Base-by-base conservation (phyloP, 2,797 vertebrate genomes). In the Acrossocheilus wenchowensis region DNA sequence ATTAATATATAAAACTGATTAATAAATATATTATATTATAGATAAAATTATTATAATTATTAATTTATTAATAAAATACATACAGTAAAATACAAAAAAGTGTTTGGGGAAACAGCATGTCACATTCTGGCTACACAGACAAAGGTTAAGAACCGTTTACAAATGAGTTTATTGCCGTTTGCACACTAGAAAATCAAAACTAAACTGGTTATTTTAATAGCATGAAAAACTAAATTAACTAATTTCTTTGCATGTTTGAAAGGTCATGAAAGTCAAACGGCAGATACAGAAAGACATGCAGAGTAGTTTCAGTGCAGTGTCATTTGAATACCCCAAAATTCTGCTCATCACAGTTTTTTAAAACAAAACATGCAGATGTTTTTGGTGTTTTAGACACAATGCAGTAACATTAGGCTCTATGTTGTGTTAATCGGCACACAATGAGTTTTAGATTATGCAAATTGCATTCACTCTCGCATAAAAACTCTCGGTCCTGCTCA, bases 391-490 rank as follows among this genome's bases (percentile, higher is more conserved):
- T 78, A n/a, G 9, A 52, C 12, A 83, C 50, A 78, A 71, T 45
- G 57, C 14, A 30, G 11, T 10, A 72, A 48, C 30, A 45, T 36
- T 78, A 69, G 60, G 77, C 50, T 83, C 11, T 83, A 26, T 23
- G 14, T 43, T 62, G 15, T 64, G 78, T 83, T 79, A 81, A 81
- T 86, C 64, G 8, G 36, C 71, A 64, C 66, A 80, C 54, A 80
- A 78, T 62, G 36, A 66, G 19, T 50, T 84, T 69, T 69, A 57
- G 34, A 45, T 84, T 69, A 81, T 86, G 68, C 82, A 83, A 81
- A 87, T 74, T 80, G 50, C 23, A 85, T 84, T 84, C 69, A 54
- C 43, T 54, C 57, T 43, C 41, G 36, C 64, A 83, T 57, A 57
- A 68, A 87, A 74, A 48, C 45, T 77, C 57, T 71, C 66, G 4